phyloP scores from a whole-genome alignment of 2,888 invertebrate species.

The Pachymerium ferrugineum region DNA sequence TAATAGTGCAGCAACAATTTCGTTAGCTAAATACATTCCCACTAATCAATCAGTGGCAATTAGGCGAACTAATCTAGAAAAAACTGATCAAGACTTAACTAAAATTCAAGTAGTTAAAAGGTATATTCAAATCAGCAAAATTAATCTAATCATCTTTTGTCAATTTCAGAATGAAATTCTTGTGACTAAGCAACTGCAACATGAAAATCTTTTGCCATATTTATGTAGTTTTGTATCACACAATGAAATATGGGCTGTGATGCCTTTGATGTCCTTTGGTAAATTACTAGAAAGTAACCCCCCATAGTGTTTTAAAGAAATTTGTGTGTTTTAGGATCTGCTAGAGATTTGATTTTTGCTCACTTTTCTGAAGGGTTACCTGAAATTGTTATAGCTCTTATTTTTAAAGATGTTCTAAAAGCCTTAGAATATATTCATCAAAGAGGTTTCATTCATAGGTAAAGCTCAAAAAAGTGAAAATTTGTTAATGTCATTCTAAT shows the following conservation, averaged over 20 bases:
- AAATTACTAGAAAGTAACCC: background rate
- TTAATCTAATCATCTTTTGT: background rate
- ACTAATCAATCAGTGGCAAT: background rate
- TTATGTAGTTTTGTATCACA: constrained; percentile 69
- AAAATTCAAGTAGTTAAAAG: constrained; percentile 1
- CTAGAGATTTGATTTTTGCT: constrained; percentile 66
- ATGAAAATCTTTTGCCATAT: constrained; percentile 70
- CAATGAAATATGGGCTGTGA: constrained; percentile 70
- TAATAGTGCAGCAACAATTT: constrained; percentile 12
- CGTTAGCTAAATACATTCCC: constrained; percentile 6
- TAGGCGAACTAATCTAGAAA: constrained; percentile 29
- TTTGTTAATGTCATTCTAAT: background rate
- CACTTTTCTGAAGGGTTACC: constrained; percentile 73
- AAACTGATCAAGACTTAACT: constrained; percentile 18
- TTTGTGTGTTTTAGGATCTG: constrained; percentile 57
- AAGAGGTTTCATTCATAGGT: constrained; percentile 80
- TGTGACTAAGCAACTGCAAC: constrained; percentile 68
- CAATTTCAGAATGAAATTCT: constrained; percentile 66
- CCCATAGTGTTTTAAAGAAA: background rate
- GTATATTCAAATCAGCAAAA: background rate
- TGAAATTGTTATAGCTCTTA: constrained; percentile 71
- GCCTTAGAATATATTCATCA: constrained; percentile 80
- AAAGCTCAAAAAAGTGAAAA: constrained; percentile 37
- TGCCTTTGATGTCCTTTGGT: constrained; percentile 71
- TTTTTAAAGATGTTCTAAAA: constrained; percentile 68